A percentile compares a stretch with the other conserved stretches of the same genome.
Evolutionary conservation across 2,888 invertebrate species (phyloP).

Genomic region (Heteromyza rotundicornis): DNA sequence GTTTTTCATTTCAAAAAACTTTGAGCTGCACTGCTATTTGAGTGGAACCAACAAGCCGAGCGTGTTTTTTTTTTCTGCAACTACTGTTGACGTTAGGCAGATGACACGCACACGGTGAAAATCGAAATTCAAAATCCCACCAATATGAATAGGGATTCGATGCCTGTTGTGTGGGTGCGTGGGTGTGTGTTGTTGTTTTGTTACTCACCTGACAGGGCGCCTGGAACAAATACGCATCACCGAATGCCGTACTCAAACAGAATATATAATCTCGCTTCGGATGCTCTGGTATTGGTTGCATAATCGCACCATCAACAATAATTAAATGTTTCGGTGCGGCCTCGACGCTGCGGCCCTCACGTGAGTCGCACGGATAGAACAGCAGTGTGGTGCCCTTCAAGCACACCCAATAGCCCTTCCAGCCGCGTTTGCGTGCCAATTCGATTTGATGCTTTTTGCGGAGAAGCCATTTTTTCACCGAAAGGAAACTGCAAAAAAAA

Average conservation of each 20-base stretch:
- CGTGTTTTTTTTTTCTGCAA: no score
- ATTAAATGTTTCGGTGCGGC: conserved; percentile 94
- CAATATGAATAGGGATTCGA: no score
- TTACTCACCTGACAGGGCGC: conserved; percentile 80
- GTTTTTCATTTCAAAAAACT: no score
- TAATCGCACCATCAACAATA: conserved; percentile 95
- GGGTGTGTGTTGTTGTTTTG: no score
- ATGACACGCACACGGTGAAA: no score
- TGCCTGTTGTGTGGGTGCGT: no score
- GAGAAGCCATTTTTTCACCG: conserved; percentile 97
- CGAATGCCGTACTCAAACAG: conserved; percentile 96
- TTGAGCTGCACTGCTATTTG: no score
- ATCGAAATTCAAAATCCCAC: no score
- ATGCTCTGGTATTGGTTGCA: conserved; percentile 99
- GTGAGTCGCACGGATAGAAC: conserved; percentile 94
- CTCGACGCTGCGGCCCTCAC: conserved; percentile 88
- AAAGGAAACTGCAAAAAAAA: conserved; percentile 77
- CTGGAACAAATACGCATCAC: conserved; percentile 97
- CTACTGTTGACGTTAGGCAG: no score
- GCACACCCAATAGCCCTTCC: conserved; percentile 99
- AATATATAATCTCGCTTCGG: conserved; percentile 97
- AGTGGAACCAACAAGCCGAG: no score
- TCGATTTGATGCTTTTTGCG: conserved; percentile 97
- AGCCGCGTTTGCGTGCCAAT: conserved; percentile 92
- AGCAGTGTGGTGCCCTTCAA: conserved; percentile 94